phyloP scores from a whole-genome alignment of 1,140 invertebrate genomes.

The Ptiloglossa arizonensis region DNA sequence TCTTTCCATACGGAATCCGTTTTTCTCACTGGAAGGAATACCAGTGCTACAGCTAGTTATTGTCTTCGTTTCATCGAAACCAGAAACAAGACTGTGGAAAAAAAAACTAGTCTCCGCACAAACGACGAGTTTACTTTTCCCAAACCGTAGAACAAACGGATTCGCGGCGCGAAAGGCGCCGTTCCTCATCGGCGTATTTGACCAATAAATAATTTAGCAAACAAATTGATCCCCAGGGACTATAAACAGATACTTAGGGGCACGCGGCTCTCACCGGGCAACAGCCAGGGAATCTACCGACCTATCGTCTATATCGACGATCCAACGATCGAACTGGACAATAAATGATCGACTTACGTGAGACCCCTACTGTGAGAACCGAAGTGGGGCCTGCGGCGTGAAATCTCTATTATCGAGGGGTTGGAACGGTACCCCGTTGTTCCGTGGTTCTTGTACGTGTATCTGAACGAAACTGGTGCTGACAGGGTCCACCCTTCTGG shows the following conservation, averaged over 20 bases:
- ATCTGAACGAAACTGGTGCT: slow-evolving; percentile 71
- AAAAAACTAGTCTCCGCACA: not conserved
- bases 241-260: slow-evolving; percentile 82
- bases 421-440: slow-evolving; percentile 66
- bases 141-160: slow-evolving; percentile 76
- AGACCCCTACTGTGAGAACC: slow-evolving; percentile 81
- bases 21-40: too few species aligned
- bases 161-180: slow-evolving; percentile 73
- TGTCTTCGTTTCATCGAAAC: too few species aligned
- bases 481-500: slow-evolving; percentile 68
- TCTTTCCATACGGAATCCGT: too few species aligned
- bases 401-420: slow-evolving; percentile 80
- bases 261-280: slow-evolving; percentile 67
- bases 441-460: slow-evolving; percentile 35
- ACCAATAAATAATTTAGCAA: slow-evolving; percentile 82
- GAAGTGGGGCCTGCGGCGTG: slow-evolving; percentile 78
- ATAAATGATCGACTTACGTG: slow-evolving; percentile 56
- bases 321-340: slow-evolving; percentile 52
- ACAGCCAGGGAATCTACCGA: slow-evolving; percentile 35
- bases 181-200: slow-evolving; percentile 77
- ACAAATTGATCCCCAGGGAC: slow-evolving; percentile 80
- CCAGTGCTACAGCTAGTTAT: too few species aligned
- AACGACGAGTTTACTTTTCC: slow-evolving; percentile 74
- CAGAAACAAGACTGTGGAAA: not conserved
- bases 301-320: not conserved